A percentile compares a stretch with the other conserved stretches of the same genome.
Conservation (phyloP, 2,113 vertebrate species). For the Upupa epops region DNA sequence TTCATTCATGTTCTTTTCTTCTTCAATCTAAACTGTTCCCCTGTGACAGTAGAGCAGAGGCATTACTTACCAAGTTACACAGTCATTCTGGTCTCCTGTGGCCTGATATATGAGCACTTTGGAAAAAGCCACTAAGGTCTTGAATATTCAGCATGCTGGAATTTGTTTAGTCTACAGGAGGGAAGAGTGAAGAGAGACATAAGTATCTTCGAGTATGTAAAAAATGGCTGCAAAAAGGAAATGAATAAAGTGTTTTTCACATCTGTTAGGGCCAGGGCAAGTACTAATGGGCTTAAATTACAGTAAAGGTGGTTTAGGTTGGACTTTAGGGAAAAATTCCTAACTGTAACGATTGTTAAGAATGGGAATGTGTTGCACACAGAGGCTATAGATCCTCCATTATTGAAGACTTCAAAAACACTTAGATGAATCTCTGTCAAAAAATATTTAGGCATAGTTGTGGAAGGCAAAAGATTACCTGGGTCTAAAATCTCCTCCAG, state of each 20-base stretch:
- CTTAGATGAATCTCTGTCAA: neutral
- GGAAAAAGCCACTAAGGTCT: neutral
- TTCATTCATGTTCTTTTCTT: neutral
- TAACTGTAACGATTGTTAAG: neutral
- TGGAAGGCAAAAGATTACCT: neutral
- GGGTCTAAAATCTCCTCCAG: neutral
- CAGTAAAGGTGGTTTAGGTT: neutral
- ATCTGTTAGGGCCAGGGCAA: neutral
- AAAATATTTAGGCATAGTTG: neutral
- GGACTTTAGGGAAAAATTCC: neutral
- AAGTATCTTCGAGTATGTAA: neutral
- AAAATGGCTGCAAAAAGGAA: neutral
- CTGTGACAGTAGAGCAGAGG: neutral
- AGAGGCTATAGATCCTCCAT: rapidly evolving
- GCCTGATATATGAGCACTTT: neutral
- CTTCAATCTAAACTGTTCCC: neutral
- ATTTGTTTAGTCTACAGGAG: constrained; percentile 34
- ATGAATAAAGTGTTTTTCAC: neutral
- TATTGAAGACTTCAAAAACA: neutral
- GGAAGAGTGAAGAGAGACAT: neutral
- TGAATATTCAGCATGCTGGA: constrained; percentile 23
- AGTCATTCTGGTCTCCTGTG: neutral
- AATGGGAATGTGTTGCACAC: neutral
- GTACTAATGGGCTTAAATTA: neutral
- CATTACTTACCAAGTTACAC: neutral